These are phyloP conservation scores for Drosophila sordidula DNA, from an alignment of 2,888 invertebrate genomes.

Conservation along the genomic window DNA sequence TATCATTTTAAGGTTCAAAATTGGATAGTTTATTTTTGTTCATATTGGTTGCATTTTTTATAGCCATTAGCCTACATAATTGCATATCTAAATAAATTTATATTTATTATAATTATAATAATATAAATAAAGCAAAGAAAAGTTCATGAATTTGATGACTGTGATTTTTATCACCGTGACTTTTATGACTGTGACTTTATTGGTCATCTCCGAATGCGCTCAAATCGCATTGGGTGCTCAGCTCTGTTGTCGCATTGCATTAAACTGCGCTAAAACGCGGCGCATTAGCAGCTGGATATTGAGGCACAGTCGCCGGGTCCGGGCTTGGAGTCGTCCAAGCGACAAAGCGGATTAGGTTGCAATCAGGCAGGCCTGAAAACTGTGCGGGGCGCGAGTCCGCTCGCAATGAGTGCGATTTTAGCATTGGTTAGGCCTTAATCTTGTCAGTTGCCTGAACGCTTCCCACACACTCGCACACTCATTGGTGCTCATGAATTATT, in stretches of 20 bases:
- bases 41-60: no score
- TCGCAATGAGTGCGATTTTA: conserved; percentile 73
- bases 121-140: background rate
- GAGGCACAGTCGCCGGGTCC: conserved; percentile 31
- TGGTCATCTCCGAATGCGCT: conserved; percentile 32
- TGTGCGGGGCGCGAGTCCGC: conserved; percentile 11
- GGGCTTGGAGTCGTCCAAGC: conserved; percentile 57
- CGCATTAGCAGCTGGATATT: conserved; percentile 75
- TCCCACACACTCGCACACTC: conserved; percentile 64
- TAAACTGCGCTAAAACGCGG: conserved; percentile 63
- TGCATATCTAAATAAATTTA: no score
- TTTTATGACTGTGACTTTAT: conserved; percentile 15
- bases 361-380: conserved; percentile 55
- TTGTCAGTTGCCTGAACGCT: conserved; percentile 78
- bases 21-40: no score
- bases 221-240: conserved; percentile 47
- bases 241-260: conserved; percentile 73
- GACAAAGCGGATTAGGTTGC: conserved; percentile 81
- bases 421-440: conserved; percentile 79
- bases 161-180: conserved; percentile 1
- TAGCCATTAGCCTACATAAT: no score
- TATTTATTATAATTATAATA: no score
- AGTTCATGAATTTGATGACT: background rate
- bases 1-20: no score
- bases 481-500: conserved; percentile 66